A percentile compares a stretch with the other conserved stretches of the same genome.
Evolutionary conservation across 2,113 vertebrate genomes (phyloP).

Genomic region (Coryphaenoides rupestris): DNA sequence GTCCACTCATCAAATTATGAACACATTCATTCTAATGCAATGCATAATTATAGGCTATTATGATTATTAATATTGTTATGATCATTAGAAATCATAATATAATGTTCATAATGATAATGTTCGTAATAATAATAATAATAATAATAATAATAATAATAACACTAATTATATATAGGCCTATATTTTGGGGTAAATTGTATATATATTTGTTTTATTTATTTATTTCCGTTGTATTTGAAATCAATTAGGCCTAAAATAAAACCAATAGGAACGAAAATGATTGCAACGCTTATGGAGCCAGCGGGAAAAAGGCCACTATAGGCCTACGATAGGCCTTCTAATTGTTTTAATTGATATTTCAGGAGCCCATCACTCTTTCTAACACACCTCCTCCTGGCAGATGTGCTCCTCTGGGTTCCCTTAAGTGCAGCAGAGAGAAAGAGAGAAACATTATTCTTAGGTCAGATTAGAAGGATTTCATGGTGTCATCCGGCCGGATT

Average conservation of each 20-base stretch:
- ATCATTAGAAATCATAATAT: too few relatives aligned
- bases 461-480: conserved; percentile 53
- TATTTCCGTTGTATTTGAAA: too few relatives aligned
- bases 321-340: too few relatives aligned
- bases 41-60: background rate
- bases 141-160: background rate
- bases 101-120: background rate
- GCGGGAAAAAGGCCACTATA: too few relatives aligned
- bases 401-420: too few relatives aligned
- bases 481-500: conserved; percentile 77
- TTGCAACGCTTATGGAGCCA: too few relatives aligned
- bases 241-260: too few relatives aligned
- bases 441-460: conserved; percentile 6
- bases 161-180: background rate
- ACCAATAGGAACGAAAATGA: background rate
- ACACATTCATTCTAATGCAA: background rate
- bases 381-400: too few relatives aligned
- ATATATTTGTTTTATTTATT: too few relatives aligned
- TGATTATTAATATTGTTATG: background rate
- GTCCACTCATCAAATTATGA: background rate
- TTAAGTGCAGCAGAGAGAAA: too few relatives aligned
- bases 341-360: too few relatives aligned
- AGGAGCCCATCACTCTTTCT: background rate
- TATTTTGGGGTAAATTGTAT: too few relatives aligned
- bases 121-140: background rate